These are phyloP conservation scores for Actinia tenebrosa DNA, from an alignment of 64 coral and sea anemone species.

Conservation along the genomic window DNA sequence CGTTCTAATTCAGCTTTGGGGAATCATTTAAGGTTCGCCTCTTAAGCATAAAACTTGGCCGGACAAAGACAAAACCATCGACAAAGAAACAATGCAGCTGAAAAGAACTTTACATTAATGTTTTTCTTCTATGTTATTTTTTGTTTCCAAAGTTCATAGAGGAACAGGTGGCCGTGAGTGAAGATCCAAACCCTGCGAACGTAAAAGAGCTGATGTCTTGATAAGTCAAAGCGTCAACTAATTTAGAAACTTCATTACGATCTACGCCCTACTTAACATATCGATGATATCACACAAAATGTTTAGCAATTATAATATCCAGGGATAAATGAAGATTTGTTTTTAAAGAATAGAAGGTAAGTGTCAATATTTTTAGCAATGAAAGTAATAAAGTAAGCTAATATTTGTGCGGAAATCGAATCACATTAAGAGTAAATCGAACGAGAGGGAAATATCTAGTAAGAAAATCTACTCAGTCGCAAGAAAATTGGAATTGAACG, in stretches of 20 bases:
- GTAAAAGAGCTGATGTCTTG: background rate
- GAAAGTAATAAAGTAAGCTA: background rate
- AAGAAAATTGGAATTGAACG: background rate
- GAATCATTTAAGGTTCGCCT: background rate
- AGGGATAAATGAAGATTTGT: background rate
- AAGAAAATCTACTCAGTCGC: background rate
- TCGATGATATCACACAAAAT: background rate
- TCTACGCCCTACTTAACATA: background rate
- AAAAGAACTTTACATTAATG: background rate
- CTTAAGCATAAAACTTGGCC: background rate
- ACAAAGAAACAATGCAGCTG: background rate
- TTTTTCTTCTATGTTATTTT: background rate
- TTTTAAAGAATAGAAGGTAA: slow-evolving; percentile 9
- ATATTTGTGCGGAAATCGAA: background rate
- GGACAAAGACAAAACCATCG: background rate
- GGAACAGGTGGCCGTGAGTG: background rate
- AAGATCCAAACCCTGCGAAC: background rate
- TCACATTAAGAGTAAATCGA: background rate
- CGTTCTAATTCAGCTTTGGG: background rate
- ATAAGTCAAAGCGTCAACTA: background rate
- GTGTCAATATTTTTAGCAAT: background rate
- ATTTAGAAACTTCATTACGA: background rate
- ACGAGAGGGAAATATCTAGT: background rate
- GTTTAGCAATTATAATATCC: background rate
- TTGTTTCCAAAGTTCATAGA: background rate